Conservation (phyloP, 2,888 invertebrate genomes). For the Lasioglossum oenotherae region DNA sequence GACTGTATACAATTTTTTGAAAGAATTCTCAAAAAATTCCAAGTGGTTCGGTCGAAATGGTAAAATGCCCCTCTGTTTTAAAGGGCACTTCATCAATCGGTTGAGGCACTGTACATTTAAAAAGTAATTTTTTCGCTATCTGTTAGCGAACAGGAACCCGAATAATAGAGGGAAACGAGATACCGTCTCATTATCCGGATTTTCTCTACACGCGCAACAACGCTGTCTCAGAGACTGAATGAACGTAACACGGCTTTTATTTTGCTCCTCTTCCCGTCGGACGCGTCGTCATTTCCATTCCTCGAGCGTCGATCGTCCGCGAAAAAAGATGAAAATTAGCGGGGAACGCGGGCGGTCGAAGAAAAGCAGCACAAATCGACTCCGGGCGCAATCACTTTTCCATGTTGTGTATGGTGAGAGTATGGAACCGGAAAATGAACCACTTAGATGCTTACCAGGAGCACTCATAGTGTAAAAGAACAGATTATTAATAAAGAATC, state of each 20-base stretch:
- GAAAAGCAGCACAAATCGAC: conserved; percentile 46
- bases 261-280: conserved; percentile 11
- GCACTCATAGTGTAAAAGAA: conserved; percentile 71
- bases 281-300: conserved; percentile 21
- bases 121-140: not conserved
- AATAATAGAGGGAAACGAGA: conserved; percentile 2
- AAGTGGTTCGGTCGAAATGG: not conserved
- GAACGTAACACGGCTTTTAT: conserved; percentile 9
- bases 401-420: conserved; percentile 47
- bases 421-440: conserved; percentile 60
- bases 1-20: not conserved
- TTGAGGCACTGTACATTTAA: not conserved
- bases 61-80: not conserved
- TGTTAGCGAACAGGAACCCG: not conserved
- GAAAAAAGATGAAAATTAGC: not conserved
- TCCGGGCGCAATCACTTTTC: conserved; percentile 51
- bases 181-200: not conserved
- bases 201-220: not conserved
- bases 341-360: conserved; percentile 11
- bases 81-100: not conserved
- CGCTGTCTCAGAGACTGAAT: not conserved
- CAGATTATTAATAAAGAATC: conserved; percentile 67
- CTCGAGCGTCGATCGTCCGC: conserved; percentile 4
- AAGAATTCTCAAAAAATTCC: not conserved
- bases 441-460: conserved; percentile 69